Base-by-base conservation (phyloP, 2,113 vertebrate species). In the Engystomops pustulosus region DNA sequence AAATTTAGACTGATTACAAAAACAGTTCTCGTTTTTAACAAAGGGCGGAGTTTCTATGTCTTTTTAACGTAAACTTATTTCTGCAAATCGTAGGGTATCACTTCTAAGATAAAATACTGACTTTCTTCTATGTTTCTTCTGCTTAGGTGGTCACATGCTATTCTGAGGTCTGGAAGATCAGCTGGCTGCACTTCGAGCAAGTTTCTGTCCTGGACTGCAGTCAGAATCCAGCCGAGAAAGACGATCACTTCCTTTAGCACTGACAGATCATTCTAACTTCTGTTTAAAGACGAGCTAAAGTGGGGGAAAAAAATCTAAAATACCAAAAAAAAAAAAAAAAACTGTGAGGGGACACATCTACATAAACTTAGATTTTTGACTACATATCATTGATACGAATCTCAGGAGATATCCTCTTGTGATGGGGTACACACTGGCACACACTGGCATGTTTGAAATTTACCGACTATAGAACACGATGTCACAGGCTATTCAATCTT, bases 131-230 rank as follows among this genome's bases (percentile, higher is more conserved):
- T 86, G 30, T 47, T 74, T 15, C 70, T 79, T 34, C 32, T 88
- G 89, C 85, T 49, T 91, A 94, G 93, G 88, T 20, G 23, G 85
- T 94, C 80, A 78, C 45, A 38, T 94, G 93, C 87, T 94, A 92
- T 87, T 91, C 93, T n/a, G 93, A 93, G 55, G 91, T 94, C 58
- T 94, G 93, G 93, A 90, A 90, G 71, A 86, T 45, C 0, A 90
- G 93, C 51, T 94, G 93, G 93, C 85, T 92, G 83, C 87, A 90
- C 0, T 80, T 10, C 27, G 83, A 53, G 0, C 0, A 83, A 1
- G 91, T 93, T 2, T 84, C 62, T 0, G 1, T 89, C 47, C 87
- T 87, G 47, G 84, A 7, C 3, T 94, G 93, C 76, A 60, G 15
- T 11, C n/a, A 15, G 34, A 15, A 18, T 55, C 23, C 23, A 17